Conservation (phyloP, 2,113 vertebrate genomes). For the Ptychochromis oligacanthus region DNA sequence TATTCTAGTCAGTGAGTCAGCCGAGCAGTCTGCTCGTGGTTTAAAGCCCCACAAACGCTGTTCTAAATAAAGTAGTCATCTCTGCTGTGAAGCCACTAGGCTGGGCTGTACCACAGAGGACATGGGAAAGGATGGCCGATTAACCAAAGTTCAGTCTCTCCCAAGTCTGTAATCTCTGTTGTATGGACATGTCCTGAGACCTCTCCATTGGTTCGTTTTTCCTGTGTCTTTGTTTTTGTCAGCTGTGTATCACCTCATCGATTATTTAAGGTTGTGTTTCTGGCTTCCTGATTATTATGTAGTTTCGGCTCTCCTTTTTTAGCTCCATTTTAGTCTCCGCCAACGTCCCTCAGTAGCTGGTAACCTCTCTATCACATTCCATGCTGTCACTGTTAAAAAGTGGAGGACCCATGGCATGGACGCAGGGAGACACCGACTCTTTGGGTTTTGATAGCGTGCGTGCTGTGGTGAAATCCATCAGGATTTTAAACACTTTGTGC, state of each 20-base stretch:
- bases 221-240: no score
- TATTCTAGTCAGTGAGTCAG: slow-evolving; percentile 69
- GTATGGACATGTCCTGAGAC: not conserved
- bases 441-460: not conserved
- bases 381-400: not conserved
- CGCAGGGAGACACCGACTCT: not conserved
- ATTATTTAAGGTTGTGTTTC: no score
- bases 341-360: not conserved
- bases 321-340: not conserved
- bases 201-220: no score
- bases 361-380: not conserved
- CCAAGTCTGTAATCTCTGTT: not conserved
- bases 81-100: slow-evolving; percentile 52
- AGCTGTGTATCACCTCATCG: no score
- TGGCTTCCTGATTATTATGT: no score
- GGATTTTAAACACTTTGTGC: not conserved
- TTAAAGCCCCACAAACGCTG: slow-evolving; percentile 40
- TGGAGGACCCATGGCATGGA: not conserved
- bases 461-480: not conserved
- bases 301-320: not conserved
- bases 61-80: slow-evolving; percentile 70
- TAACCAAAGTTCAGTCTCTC: not conserved
- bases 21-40: slow-evolving; percentile 67
- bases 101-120: slow-evolving; percentile 52
- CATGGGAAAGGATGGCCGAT: slow-evolving; percentile 42